Evolutionary conservation across 2,797 vertebrate genomes (phyloP).

Genomic region (Lateolabrax maculatus): DNA sequence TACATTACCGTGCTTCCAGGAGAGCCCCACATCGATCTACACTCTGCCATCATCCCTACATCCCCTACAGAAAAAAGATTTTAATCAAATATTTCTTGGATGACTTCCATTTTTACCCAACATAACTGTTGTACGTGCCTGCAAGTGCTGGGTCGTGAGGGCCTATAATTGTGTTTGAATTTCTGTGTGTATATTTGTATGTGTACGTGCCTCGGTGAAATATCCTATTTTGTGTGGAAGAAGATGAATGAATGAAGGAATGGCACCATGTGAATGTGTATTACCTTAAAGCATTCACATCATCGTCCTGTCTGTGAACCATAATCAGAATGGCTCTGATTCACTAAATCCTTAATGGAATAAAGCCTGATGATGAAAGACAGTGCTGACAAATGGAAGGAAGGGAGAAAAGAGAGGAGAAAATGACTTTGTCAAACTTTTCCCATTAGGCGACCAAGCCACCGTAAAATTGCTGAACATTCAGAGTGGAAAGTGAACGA

Average conservation of each 20-base stretch:
- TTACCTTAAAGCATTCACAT: conserved; percentile 11
- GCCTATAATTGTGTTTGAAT: conserved; percentile 9
- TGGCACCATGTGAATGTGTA: conserved; percentile 12
- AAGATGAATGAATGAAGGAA: conserved; percentile 28
- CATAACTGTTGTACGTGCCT: background rate
- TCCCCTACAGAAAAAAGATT: conserved; percentile 21
- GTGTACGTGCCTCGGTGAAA: conserved; percentile 23
- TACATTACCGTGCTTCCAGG: conserved; percentile 59
- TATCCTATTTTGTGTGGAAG: background rate
- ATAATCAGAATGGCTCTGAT: conserved; percentile 34
- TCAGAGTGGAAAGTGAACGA: background rate
- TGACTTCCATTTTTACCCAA: conserved; percentile 18
- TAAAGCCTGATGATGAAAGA: conserved; percentile 29
- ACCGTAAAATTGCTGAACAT: conserved; percentile 46
- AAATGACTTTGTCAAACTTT: conserved; percentile 62
- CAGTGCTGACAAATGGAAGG: conserved; percentile 18
- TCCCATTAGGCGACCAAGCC: conserved; percentile 52
- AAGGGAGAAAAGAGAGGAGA: conserved; percentile 3
- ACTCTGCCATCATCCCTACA: background rate
- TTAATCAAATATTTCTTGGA: conserved; percentile 38
- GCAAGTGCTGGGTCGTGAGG: background rate
- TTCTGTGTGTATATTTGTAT: conserved; percentile 2
- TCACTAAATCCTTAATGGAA: conserved; percentile 52
- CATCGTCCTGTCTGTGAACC: conserved; percentile 31
- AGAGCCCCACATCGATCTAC: conserved; percentile 54